A percentile compares a stretch with the other conserved stretches of the same genome.
phyloP scores from a whole-genome alignment of 1,140 invertebrate genomes.

The Temnothorax nylanderi region DNA sequence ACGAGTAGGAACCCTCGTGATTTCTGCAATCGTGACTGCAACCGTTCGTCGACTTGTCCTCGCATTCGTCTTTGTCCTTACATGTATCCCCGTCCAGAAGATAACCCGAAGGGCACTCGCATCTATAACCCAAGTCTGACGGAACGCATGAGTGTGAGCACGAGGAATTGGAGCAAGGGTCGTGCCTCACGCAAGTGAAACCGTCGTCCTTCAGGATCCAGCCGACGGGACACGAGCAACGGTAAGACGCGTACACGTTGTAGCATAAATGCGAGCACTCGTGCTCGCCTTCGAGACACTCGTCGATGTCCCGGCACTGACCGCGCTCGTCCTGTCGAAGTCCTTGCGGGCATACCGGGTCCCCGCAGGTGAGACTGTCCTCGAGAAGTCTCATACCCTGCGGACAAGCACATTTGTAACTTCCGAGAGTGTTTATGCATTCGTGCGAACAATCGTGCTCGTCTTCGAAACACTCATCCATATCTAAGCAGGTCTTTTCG shows the following conservation, averaged over 20 bases:
- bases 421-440: conserved; percentile 92
- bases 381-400: conserved; percentile 89
- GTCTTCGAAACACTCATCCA: conserved; percentile 91
- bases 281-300: conserved; percentile 91
- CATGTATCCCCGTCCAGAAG: conserved; percentile 79
- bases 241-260: conserved; percentile 87
- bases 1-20: conserved; percentile 84
- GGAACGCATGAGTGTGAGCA: conserved; percentile 64
- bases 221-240: conserved; percentile 90
- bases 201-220: conserved; percentile 77
- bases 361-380: conserved; percentile 90
- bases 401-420: conserved; percentile 92
- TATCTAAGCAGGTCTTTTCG: conserved; percentile 85
- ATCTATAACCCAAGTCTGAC: conserved; percentile 20
- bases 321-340: conserved; percentile 81
- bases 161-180: conserved; percentile 55
- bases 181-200: conserved; percentile 45
- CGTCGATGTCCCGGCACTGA: conserved; percentile 89
- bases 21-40: conserved; percentile 76
- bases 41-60: conserved; percentile 47
- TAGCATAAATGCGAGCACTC: conserved; percentile 82
- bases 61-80: conserved; percentile 85
- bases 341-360: conserved; percentile 86
- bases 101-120: conserved; percentile 67
- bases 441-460: conserved; percentile 88